phyloP scores from a whole-genome alignment of 2,113 vertebrate species.

The Prolemur simus region DNA sequence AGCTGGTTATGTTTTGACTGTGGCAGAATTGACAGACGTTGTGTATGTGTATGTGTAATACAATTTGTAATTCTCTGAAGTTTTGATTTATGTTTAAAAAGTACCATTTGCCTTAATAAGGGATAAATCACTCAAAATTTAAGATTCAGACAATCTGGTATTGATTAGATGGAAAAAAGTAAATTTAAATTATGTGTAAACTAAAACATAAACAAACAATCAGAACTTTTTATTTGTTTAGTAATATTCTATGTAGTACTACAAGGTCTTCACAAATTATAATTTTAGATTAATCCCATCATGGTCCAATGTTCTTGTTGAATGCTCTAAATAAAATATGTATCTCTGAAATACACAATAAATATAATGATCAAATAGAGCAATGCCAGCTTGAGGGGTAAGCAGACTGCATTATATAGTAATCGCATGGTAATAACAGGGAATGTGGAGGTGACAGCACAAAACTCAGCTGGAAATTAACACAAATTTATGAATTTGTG shows the following conservation, averaged over 20 bases:
- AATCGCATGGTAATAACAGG: neutral
- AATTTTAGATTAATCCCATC: neutral
- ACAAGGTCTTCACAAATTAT: neutral
- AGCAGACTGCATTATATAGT: neutral
- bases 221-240: neutral
- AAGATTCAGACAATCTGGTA: slow-evolving; percentile 14
- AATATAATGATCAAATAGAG: neutral
- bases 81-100: slow-evolving; percentile 44
- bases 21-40: slow-evolving; percentile 62
- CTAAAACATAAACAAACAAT: neutral
- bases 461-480: neutral
- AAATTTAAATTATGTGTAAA: slow-evolving; percentile 34
- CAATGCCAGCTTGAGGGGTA: neutral
- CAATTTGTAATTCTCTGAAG: slow-evolving; percentile 49
- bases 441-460: neutral
- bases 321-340: neutral
- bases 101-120: slow-evolving; percentile 1
- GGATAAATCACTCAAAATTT: slow-evolving; percentile 32
- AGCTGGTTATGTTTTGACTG: slow-evolving; percentile 70
- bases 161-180: slow-evolving; percentile 1
- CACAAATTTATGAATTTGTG: neutral
- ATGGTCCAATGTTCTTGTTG: neutral
- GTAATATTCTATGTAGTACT: neutral
- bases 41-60: slow-evolving; percentile 31
- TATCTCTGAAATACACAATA: neutral